phyloP scores from a whole-genome alignment of 2,888 invertebrate species.

The Metallyticus violacea region DNA sequence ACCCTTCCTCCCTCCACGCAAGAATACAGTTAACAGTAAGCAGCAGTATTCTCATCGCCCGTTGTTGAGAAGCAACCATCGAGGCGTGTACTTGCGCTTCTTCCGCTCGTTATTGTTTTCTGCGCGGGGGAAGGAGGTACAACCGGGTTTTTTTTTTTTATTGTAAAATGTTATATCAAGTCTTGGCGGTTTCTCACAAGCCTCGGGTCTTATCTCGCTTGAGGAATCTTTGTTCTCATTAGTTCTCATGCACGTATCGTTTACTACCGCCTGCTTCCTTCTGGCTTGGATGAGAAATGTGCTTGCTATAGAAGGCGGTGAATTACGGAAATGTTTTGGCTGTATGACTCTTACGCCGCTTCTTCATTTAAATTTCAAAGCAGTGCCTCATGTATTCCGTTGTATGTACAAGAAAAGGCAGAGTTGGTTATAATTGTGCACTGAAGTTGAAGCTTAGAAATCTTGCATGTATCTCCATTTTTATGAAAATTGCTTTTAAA shows the following conservation, averaged over 20 bases:
- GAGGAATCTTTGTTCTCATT: constrained; percentile 6
- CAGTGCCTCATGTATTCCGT: background rate
- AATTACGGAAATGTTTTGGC: background rate
- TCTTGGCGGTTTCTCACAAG: background rate
- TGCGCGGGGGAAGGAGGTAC: background rate
- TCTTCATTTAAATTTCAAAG: background rate
- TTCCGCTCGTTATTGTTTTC: constrained; percentile 16
- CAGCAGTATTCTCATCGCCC: background rate
- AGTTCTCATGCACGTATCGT: constrained; percentile 1
- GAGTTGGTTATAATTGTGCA: background rate
- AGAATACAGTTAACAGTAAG: background rate
- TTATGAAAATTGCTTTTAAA: no score
- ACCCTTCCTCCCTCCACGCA: background rate
- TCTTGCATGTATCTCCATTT: no score
- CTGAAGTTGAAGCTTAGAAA: background rate
- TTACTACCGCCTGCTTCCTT: background rate
- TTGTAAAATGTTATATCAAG: constrained; percentile 5
- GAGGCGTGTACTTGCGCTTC: background rate
- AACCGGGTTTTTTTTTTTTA: background rate
- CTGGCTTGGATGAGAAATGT: background rate
- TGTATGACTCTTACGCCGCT: background rate
- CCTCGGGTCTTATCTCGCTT: background rate
- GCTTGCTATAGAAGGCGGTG: background rate
- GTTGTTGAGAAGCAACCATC: background rate
- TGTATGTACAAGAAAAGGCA: no score